Conservation (phyloP, 2,888 invertebrate species). For the Temnothorax unifasciatus region DNA sequence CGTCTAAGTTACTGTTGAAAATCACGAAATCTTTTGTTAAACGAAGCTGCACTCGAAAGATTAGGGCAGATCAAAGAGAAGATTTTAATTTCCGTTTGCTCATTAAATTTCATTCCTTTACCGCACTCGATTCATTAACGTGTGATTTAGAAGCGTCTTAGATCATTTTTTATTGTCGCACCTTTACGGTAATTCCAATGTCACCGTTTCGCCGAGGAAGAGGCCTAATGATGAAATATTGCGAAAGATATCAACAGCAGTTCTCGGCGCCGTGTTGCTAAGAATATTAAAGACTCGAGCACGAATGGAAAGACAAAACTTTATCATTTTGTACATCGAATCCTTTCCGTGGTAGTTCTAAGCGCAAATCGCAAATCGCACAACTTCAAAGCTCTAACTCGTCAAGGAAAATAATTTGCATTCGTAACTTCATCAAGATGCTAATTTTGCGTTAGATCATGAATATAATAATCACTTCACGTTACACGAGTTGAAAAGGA, state of each 20-base stretch:
- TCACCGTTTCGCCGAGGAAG: not conserved
- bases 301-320: not conserved
- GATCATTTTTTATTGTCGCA: not conserved
- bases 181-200: slow-evolving; percentile 3
- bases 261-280: not conserved
- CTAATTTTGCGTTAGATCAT: slow-evolving; percentile 32
- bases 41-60: slow-evolving; percentile 43
- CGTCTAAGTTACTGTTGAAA: slow-evolving; percentile 63
- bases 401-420: slow-evolving; percentile 28
- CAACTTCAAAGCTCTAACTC: not conserved
- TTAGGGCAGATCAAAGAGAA: slow-evolving; percentile 62
- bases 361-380: slow-evolving; percentile 2
- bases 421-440: slow-evolving; percentile 17
- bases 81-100: slow-evolving; percentile 67
- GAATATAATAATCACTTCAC: slow-evolving; percentile 17
- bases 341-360: slow-evolving; percentile 1
- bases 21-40: slow-evolving; percentile 69
- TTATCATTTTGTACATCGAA: not conserved
- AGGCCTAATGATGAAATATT: not conserved
- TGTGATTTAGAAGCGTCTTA: slow-evolving; percentile 1
- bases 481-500: slow-evolving; percentile 9
- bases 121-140: slow-evolving; percentile 49
- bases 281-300: not conserved
- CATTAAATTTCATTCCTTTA: slow-evolving; percentile 35
- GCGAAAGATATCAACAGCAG: not conserved